These are phyloP conservation scores for Phalanger gymnotis DNA, from an alignment of 2,797 vertebrate species.

Conservation along the genomic window DNA sequence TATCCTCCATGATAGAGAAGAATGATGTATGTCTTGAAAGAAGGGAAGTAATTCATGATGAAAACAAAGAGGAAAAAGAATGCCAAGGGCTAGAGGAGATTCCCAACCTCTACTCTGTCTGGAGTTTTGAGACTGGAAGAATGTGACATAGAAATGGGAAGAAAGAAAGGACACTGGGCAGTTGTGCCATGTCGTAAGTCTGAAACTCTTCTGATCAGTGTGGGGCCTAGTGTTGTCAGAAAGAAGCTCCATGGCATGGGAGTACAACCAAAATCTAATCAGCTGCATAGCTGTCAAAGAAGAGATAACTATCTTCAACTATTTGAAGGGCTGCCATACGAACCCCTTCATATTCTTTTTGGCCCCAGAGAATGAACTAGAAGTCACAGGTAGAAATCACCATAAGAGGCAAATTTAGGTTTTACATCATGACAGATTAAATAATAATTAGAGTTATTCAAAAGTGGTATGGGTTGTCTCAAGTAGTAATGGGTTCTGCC, in stretches of 20 bases:
- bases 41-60: too few species aligned
- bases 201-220: background rate
- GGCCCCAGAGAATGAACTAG: background rate
- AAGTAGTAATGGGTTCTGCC: background rate
- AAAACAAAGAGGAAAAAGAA: too few species aligned
- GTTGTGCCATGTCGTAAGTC: background rate
- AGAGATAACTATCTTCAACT: background rate
- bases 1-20: too few species aligned
- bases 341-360: background rate
- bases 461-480: background rate
- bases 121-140: background rate
- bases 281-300: background rate
- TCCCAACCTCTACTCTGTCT: background rate
- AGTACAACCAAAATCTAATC: background rate
- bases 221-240: background rate
- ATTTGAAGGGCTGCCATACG: background rate
- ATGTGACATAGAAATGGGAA: background rate
- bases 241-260: background rate
- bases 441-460: background rate
- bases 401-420: background rate
- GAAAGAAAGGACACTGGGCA: background rate
- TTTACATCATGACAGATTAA: background rate
- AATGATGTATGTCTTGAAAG: too few species aligned
- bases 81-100: too few species aligned
- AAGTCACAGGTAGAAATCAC: background rate